Evolutionary conservation across 2,888 invertebrate genomes (phyloP).

Genomic region (Eucera pruinosa): DNA sequence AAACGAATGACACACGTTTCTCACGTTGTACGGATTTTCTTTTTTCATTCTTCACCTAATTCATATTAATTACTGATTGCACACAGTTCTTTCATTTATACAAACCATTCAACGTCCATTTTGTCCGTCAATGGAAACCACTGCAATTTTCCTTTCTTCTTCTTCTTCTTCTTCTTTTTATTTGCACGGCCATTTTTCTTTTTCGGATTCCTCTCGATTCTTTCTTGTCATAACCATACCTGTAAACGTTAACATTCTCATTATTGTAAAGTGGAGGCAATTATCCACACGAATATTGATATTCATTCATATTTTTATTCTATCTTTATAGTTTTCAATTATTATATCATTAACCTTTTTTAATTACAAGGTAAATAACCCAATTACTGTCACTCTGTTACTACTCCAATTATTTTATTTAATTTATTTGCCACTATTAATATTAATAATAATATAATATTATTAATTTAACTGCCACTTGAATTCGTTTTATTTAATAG

Average conservation of each 20-base stretch:
- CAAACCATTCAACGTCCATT: conserved; percentile 64
- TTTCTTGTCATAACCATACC: conserved; percentile 74
- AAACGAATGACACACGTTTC: conserved; percentile 37
- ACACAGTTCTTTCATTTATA: conserved; percentile 49
- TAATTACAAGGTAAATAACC: too few relatives aligned
- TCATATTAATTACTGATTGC: conserved; percentile 21
- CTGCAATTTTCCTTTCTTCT: conserved; percentile 44
- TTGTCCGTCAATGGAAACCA: conserved; percentile 56
- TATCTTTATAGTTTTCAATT: too few relatives aligned
- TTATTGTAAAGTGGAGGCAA: background rate
- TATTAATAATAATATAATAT: too few relatives aligned
- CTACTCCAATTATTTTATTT: too few relatives aligned
- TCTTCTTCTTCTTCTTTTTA: conserved; percentile 31
- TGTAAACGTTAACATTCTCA: conserved; percentile 18
- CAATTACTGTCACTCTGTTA: too few relatives aligned
- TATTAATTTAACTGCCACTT: too few relatives aligned
- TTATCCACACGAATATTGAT: too few relatives aligned
- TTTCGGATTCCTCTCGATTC: conserved; percentile 13
- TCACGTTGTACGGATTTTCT: conserved; percentile 50
- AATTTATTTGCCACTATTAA: too few relatives aligned
- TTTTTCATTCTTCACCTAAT: too few relatives aligned
- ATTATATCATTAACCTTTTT: too few relatives aligned
- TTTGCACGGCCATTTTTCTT: conserved; percentile 8
- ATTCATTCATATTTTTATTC: too few relatives aligned
- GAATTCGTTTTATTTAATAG: too few relatives aligned